phyloP scores from a whole-genome alignment of 2,113 vertebrate species.

The Gallinago paraguaiae region DNA sequence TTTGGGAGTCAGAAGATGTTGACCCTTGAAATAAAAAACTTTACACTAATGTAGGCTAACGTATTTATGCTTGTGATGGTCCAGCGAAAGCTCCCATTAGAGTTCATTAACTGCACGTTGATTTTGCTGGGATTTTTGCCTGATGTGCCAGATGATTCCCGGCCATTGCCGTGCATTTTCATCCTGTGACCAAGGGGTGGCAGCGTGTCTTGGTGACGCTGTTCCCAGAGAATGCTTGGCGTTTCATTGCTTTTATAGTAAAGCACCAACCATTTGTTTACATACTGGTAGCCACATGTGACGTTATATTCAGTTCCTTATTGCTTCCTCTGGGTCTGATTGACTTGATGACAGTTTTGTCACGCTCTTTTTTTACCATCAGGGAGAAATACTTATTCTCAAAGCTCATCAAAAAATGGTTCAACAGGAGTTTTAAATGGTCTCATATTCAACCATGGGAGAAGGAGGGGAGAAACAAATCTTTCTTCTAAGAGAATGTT shows the following conservation, averaged over 20 bases:
- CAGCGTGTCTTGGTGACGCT: not conserved
- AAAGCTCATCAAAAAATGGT: not conserved
- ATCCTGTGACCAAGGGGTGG: constrained; percentile 43
- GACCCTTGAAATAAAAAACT: not conserved
- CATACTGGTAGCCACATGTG: rapidly evolving
- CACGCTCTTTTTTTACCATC: not conserved
- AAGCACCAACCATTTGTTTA: not conserved
- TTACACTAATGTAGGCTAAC: not conserved
- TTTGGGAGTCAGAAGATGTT: not conserved
- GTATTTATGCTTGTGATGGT: not conserved
- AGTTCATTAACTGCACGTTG: not conserved
- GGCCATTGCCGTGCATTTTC: not conserved
- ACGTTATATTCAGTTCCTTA: not conserved
- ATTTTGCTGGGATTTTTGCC: not conserved
- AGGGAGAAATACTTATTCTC: not conserved
- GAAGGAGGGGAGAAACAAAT: not conserved
- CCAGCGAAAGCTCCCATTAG: not conserved
- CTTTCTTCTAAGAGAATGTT: not conserved
- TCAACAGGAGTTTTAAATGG: not conserved
- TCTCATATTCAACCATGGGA: not conserved
- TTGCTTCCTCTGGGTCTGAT: not conserved
- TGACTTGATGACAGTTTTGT: not conserved
- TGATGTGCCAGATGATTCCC: not conserved
- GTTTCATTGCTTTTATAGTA: not conserved
- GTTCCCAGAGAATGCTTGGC: rapidly evolving